Percentiles rank a stretch among this genome's conserved stretches.
phyloP scores from a whole-genome alignment of 2,113 vertebrate species.

The Aramus guarauna region DNA sequence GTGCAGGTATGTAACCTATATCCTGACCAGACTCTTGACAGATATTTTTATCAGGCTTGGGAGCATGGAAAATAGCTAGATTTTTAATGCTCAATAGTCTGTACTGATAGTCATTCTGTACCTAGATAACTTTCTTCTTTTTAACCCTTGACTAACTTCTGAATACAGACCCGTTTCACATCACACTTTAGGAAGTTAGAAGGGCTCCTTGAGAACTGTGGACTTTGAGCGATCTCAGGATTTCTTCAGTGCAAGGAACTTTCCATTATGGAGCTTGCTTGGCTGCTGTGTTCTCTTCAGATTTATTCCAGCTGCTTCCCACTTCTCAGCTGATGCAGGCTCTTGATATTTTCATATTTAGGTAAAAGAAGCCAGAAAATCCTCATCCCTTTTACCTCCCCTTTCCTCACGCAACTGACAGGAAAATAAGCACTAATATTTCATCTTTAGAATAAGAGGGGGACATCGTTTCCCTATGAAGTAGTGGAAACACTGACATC shows the following conservation, averaged over 20 bases:
- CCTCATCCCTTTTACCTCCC: not conserved
- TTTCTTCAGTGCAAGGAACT: not conserved
- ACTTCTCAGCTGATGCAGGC: not conserved
- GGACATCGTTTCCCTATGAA: slow-evolving; percentile 66
- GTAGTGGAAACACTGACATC: slow-evolving; percentile 77
- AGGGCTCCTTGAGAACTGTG: not conserved
- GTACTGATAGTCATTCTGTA: not conserved
- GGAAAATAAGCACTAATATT: slow-evolving; percentile 59
- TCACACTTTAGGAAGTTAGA: not conserved
- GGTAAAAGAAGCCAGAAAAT: slow-evolving; percentile 35
- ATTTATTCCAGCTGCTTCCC: slow-evolving; percentile 9
- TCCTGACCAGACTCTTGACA: not conserved
- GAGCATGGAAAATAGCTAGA: not conserved
- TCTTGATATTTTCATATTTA: not conserved
- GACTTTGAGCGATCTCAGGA: not conserved
- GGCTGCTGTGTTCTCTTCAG: not conserved
- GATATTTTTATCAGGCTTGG: not conserved
- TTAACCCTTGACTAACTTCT: not conserved
- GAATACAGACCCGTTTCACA: not conserved
- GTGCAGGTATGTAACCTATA: not conserved
- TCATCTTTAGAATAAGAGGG: slow-evolving; percentile 63
- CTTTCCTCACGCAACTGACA: not conserved
- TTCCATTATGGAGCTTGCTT: not conserved
- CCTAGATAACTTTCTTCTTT: not conserved
- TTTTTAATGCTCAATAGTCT: not conserved